Evolutionary conservation across 2,888 invertebrate species (phyloP).

Genomic region (Trachelus troglodyta): DNA sequence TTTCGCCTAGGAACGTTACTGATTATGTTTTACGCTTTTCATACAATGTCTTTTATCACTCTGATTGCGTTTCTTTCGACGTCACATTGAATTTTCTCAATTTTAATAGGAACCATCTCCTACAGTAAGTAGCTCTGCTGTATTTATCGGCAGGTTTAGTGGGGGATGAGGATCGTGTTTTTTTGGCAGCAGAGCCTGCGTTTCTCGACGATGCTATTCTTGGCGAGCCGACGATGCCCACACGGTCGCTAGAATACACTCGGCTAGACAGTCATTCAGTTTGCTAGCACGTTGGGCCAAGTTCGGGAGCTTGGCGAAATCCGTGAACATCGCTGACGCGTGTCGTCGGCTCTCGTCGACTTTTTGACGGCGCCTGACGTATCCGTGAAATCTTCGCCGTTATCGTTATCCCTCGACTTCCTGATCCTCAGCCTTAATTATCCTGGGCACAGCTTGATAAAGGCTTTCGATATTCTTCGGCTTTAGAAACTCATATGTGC

Average conservation of each 20-base stretch:
- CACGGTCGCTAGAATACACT: slow-evolving; percentile 11
- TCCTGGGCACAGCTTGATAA: not conserved
- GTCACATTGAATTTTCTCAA: not conserved
- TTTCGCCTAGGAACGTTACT: not conserved
- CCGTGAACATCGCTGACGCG: not conserved
- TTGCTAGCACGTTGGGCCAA: slow-evolving; percentile 44
- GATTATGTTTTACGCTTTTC: not conserved
- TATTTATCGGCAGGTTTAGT: not conserved
- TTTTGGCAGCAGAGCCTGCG: not conserved
- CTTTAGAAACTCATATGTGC: not conserved
- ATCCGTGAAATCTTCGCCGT: not conserved
- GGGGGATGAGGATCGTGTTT: not conserved
- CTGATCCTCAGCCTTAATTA: not conserved
- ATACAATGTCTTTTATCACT: not conserved
- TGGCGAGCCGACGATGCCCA: not conserved
- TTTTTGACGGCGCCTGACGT: not conserved
- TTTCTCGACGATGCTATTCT: slow-evolving; percentile 8
- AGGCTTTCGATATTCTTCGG: not conserved
- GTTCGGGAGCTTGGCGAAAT: slow-evolving; percentile 44
- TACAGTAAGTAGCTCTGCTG: not conserved
- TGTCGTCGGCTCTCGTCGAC: not conserved
- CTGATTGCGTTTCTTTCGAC: not conserved
- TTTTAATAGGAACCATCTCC: not conserved
- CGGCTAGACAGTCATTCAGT: slow-evolving; percentile 36
- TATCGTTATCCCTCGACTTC: not conserved